Conservation (phyloP, 2,888 invertebrate species). For the Lepidocyrtinus sp. region DNA sequence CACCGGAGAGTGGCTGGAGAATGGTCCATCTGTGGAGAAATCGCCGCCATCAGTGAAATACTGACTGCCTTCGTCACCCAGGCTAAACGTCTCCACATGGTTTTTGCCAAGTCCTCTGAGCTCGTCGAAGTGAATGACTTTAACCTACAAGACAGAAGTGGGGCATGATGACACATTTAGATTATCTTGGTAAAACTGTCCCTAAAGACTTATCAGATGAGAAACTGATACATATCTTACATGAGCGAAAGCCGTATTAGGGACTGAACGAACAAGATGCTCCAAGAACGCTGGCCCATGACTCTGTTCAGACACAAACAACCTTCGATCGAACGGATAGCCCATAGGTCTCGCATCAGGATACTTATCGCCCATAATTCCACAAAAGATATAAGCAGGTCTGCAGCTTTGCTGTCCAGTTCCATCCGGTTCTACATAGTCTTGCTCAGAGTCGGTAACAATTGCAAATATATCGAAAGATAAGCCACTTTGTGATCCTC, state of each 20-base stretch:
- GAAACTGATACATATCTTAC: conserved; percentile 21
- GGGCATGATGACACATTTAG: background rate
- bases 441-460: conserved; percentile 49
- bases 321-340: conserved; percentile 52
- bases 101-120: conserved; percentile 18
- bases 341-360: conserved; percentile 63
- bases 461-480: conserved; percentile 59
- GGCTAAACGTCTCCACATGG: background rate
- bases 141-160: conserved; percentile 25
- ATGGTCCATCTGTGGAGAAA: conserved; percentile 19
- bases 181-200: background rate
- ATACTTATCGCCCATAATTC: conserved; percentile 48
- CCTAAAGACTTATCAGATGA: background rate
- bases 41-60: conserved; percentile 28
- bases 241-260: conserved; percentile 49
- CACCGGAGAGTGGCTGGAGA: background rate
- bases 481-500: conserved; percentile 79
- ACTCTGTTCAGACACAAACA: conserved; percentile 44
- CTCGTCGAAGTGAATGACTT: conserved; percentile 46
- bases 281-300: conserved; percentile 55
- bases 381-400: conserved; percentile 60
- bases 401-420: conserved; percentile 31
- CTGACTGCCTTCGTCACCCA: conserved; percentile 33
- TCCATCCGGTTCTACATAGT: conserved; percentile 31
- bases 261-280: conserved; percentile 49